A percentile compares a stretch with the other conserved stretches of the same genome.
Evolutionary conservation across 2,113 vertebrate genomes (phyloP).

Genomic region (Phrynosoma blainvillii): DNA sequence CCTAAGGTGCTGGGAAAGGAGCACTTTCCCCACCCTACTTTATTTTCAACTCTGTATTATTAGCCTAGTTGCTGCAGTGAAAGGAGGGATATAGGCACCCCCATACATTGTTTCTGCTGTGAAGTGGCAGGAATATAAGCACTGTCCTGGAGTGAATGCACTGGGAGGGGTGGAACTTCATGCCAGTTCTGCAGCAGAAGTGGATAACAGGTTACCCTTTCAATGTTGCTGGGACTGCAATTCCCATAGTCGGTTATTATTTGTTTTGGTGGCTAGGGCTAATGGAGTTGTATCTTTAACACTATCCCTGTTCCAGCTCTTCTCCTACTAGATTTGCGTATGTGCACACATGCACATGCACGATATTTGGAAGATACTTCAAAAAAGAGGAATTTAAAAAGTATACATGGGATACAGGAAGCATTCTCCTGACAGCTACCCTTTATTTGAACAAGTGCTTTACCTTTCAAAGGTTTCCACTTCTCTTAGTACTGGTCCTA

Average conservation of each 20-base stretch:
- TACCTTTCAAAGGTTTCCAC: background rate
- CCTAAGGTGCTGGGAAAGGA: background rate
- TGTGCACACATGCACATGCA: constrained; percentile 37
- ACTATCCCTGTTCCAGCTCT: background rate
- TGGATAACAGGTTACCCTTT: no score
- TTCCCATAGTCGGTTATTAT: no score
- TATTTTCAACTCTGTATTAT: background rate
- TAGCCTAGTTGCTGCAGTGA: background rate
- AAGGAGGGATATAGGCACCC: background rate
- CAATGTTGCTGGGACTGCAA: no score
- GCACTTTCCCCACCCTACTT: background rate
- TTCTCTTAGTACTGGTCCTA: background rate
- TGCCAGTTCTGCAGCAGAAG: no score
- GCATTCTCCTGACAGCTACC: background rate
- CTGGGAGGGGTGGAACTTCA: background rate
- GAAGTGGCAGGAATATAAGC: background rate
- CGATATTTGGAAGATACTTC: constrained; percentile 15
- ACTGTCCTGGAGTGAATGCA: background rate
- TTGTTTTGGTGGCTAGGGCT: no score
- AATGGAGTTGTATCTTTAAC: no score
- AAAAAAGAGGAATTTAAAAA: constrained; percentile 43
- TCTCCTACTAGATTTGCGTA: background rate
- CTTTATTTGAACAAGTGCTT: background rate
- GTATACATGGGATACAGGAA: background rate
- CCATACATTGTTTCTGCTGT: no score